These are phyloP conservation scores for Erythrocebus patas DNA, from an alignment of 2,113 vertebrate species.

Conservation along the genomic window DNA sequence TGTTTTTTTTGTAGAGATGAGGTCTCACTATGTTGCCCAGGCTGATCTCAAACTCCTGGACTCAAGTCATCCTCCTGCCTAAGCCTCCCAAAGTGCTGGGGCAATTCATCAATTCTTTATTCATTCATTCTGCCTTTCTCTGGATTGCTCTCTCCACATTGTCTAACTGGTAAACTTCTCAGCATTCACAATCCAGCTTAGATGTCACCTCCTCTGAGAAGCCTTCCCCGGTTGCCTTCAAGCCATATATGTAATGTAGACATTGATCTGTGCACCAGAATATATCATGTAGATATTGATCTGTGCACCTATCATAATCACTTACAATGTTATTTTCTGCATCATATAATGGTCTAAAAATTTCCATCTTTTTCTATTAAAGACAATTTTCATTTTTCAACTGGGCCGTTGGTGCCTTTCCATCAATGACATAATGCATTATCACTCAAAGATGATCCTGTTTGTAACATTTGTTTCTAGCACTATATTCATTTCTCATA, in stretches of 20 bases:
- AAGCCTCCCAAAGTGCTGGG: no score
- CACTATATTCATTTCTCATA: background rate
- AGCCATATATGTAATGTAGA: background rate
- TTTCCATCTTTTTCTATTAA: background rate
- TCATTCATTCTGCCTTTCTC: background rate
- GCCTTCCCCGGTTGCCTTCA: background rate
- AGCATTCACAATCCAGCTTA: background rate
- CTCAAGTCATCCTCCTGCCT: no score
- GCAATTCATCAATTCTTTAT: background rate
- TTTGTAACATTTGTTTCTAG: slow-evolving; percentile 9
- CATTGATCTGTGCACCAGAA: background rate
- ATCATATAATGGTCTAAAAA: background rate
- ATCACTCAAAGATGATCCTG: background rate
- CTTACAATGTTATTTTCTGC: background rate
- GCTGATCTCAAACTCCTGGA: no score
- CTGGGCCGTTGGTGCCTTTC: background rate
- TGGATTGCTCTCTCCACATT: background rate
- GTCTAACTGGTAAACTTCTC: background rate
- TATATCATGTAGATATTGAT: background rate
- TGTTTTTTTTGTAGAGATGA: no score
- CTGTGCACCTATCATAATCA: background rate
- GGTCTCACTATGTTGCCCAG: no score
- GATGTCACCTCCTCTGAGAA: background rate
- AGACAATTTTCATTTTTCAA: slow-evolving; percentile 14
- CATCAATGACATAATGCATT: background rate